Conservation (phyloP, 2,888 invertebrate genomes). For the Rugalucina vietnamica region DNA sequence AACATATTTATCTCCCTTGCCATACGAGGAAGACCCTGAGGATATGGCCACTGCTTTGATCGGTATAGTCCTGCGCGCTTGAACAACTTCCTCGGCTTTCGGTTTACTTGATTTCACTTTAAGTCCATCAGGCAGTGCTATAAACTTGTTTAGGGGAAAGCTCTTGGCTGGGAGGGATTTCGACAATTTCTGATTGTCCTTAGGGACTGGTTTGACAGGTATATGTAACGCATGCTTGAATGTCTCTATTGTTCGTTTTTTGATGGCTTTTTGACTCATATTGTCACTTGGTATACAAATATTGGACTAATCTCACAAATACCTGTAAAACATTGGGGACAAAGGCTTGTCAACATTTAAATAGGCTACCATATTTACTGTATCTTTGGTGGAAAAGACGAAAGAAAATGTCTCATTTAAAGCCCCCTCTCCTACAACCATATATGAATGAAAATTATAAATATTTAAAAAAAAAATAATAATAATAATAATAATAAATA, state of each 20-base stretch:
- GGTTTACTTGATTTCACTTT: slow-evolving; percentile 58
- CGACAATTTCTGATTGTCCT: slow-evolving; percentile 17
- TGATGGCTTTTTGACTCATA: slow-evolving; percentile 68
- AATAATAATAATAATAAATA: too few species aligned
- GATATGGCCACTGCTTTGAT: slow-evolving; percentile 66
- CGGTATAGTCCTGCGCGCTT: slow-evolving; percentile 60
- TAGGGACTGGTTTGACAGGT: slow-evolving; percentile 29
- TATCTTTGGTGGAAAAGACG: not conserved
- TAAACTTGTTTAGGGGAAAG: slow-evolving; percentile 71
- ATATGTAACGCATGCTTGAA: slow-evolving; percentile 41
- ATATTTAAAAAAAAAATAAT: too few species aligned
- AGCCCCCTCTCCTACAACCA: too few species aligned
- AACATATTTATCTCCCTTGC: slow-evolving; percentile 50
- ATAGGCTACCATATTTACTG: not conserved
- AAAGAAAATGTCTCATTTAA: too few species aligned
- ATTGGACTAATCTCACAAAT: slow-evolving; percentile 10
- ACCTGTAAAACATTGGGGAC: not conserved
- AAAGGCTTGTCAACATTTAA: not conserved
- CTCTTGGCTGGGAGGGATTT: slow-evolving; percentile 51
- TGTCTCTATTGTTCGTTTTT: slow-evolving; percentile 56
- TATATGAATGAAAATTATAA: too few species aligned
- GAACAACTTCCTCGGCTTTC: slow-evolving; percentile 40
- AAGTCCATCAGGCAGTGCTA: slow-evolving; percentile 69
- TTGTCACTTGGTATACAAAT: slow-evolving; percentile 15
- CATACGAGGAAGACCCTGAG: slow-evolving; percentile 56